Base-by-base conservation (phyloP, 2,888 invertebrate genomes). In the Hybos culiciformis region DNA sequence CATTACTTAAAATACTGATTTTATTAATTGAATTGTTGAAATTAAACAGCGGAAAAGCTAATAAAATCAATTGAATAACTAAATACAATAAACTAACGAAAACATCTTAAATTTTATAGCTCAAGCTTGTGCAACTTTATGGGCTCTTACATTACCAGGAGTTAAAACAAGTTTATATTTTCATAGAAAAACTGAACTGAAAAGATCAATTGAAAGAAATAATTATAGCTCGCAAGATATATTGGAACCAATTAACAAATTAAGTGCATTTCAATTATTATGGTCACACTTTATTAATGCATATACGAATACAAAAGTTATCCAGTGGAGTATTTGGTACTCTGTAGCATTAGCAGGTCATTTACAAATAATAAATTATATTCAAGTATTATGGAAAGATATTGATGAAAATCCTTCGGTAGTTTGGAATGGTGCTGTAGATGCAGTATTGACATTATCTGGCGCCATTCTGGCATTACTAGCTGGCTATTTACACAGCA, bases 321-420 rank as follows among this genome's bases (percentile, higher is more conserved):
- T 80, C 1, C 78, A 79, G 57, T 85, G 84, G 84, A 83, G 82
- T 2, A 48, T 82, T 7, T 85, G 82, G 82, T 84, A 83, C 77
- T 74, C 81, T 0, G 64, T 81, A 17, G 77, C 79, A 0, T 75
- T 81, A 7, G 79, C 80, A 51, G 82, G 81, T 5, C 79, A 78
- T 58, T 69, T 78, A 19, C 83, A 84, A 66, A 74, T 81, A 3
- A 70, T 72, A 41, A 72, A 72, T 47, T 87, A 83, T 56, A 71
- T 78, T 52, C 86, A 87, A 61, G 69, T 80, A 0, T 57, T 87
- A 39, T 86, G 84, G 83, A 70, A 72, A 51, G 63, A 64, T 34
- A 70, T 73, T 18, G 67, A 69, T 33, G 56, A 59, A 2, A 50
- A 63, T 12, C 56, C 66, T 21, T 56, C 59, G 31, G 29, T 29